Evolutionary conservation across 1,140 invertebrate genomes (phyloP).

Genomic region (Drosophila repleta): DNA sequence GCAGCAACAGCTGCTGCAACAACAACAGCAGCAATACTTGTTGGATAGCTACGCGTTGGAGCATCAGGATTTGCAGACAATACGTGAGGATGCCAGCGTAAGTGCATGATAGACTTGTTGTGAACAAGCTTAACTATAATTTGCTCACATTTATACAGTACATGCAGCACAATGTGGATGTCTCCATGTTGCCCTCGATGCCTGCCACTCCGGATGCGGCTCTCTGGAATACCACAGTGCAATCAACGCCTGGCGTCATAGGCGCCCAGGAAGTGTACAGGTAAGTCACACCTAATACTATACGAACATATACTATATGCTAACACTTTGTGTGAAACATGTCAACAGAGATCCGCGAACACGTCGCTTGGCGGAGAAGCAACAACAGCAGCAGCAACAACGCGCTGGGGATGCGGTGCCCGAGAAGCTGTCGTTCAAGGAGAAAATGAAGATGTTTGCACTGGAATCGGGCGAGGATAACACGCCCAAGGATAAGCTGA

Average conservation of each 20-base stretch:
- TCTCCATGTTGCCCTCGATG: constrained; percentile 75
- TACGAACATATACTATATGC: too few species aligned
- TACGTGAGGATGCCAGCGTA: constrained; percentile 92
- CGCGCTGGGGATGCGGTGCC: constrained; percentile 89
- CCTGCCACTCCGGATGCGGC: constrained; percentile 88
- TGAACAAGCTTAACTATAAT: not conserved
- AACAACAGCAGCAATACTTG: constrained; percentile 58
- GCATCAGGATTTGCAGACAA: constrained; percentile 85
- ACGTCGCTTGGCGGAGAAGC: constrained; percentile 91
- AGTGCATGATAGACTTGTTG: constrained; percentile 50
- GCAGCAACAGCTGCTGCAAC: constrained; percentile 49
- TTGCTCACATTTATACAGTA: constrained; percentile 37
- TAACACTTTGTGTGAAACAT: not conserved
- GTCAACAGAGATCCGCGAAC: constrained; percentile 90
- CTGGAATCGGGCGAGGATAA: constrained; percentile 94
- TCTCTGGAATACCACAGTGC: constrained; percentile 84
- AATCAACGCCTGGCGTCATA: constrained; percentile 94
- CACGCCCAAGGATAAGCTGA: constrained; percentile 95
- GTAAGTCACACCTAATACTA: constrained; percentile 84
- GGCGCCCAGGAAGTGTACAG: constrained; percentile 97
- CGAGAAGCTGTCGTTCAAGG: constrained; percentile 96
- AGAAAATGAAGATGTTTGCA: constrained; percentile 99
- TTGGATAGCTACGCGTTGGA: constrained; percentile 59
- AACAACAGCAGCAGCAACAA: constrained; percentile 88
- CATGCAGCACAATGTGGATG: constrained; percentile 66